Percentiles rank a stretch among this genome's conserved stretches.
Evolutionary conservation across 2,113 vertebrate genomes (phyloP).

Genomic region (Pelobates fuscus): DNA sequence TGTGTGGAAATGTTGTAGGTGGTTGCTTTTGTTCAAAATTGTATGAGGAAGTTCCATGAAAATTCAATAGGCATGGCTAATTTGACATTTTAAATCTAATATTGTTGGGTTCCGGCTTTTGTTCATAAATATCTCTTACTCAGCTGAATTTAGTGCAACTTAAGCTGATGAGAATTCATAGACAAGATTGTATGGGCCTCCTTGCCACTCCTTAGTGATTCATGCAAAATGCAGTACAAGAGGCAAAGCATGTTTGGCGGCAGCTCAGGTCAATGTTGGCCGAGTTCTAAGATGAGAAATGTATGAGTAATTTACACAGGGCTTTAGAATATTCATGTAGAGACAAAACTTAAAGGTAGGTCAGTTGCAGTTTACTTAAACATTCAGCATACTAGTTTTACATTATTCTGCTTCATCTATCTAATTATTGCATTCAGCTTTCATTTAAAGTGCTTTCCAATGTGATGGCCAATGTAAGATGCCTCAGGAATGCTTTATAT

Average conservation of each 20-base stretch:
- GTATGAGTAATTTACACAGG: conserved; percentile 10
- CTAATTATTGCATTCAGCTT: not conserved
- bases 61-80: no score
- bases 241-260: conserved; percentile 11
- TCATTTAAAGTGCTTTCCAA: no score
- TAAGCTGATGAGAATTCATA: not conserved
- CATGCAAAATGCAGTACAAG: conserved; percentile 1
- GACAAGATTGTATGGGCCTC: not conserved
- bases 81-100: no score
- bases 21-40: no score
- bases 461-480: no score
- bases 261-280: not conserved
- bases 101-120: not conserved
- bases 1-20: no score
- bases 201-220: conserved; percentile 24
- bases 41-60: no score
- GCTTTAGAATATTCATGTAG: conserved; percentile 20
- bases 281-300: not conserved
- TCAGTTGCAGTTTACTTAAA: conserved; percentile 30
- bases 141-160: not conserved
- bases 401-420: not conserved
- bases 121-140: not conserved
- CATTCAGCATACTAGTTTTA: not conserved
- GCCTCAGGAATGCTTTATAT: no score
- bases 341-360: conserved; percentile 28